phyloP scores from a whole-genome alignment of 92 coral and sea anemone species.

The Metridium senile region DNA sequence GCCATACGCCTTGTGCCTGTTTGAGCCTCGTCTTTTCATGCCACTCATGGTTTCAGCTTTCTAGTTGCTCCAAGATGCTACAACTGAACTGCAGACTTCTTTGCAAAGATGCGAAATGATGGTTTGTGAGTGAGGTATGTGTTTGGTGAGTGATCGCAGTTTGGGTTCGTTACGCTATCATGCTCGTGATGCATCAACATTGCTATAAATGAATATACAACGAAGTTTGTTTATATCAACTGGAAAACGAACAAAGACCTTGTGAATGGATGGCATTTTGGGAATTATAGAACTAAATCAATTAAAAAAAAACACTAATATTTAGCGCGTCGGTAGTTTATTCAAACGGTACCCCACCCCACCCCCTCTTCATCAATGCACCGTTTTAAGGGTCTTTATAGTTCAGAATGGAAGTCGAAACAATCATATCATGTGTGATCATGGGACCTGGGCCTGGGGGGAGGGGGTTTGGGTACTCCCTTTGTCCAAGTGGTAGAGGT shows the following conservation, averaged over 20 bases:
- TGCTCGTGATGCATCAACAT: neutral
- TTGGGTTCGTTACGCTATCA: conserved; percentile 2
- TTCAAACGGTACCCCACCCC: too few relatives aligned
- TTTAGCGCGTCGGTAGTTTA: too few relatives aligned
- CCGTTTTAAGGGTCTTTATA: too few relatives aligned
- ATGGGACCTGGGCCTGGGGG: too few relatives aligned
- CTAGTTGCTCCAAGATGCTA: neutral
- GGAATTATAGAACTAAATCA: neutral
- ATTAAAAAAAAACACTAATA: too few relatives aligned
- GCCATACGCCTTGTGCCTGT: conserved; percentile 23
- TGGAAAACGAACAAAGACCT: neutral
- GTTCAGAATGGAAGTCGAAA: too few relatives aligned
- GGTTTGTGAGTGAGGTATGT: neutral
- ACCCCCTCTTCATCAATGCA: too few relatives aligned
- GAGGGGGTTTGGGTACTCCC: too few relatives aligned
- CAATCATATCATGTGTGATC: too few relatives aligned
- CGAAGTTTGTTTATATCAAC: neutral
- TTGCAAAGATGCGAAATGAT: neutral
- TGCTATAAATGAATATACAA: neutral
- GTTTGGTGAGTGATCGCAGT: neutral
- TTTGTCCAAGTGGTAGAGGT: too few relatives aligned
- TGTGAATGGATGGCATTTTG: conserved; percentile 6
- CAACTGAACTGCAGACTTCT: neutral
- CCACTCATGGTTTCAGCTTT: neutral
- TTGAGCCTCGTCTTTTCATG: conserved; percentile 15